phyloP scores from a whole-genome alignment of 2,113 vertebrate species.

The Apodemus speciosus region DNA sequence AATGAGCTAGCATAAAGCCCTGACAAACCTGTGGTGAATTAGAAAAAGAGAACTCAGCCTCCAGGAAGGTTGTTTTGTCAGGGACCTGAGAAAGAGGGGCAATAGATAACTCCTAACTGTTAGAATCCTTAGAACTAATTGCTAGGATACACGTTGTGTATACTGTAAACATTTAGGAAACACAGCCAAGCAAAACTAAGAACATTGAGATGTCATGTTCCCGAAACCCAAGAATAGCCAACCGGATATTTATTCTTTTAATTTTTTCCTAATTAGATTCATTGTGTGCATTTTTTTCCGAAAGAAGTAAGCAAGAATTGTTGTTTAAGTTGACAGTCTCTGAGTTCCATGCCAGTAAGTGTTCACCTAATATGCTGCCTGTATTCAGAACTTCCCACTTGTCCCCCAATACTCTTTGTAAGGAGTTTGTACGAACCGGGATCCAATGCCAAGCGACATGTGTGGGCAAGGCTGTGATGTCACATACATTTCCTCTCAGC shows the following conservation, averaged over 20 bases:
- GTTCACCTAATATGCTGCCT: background rate
- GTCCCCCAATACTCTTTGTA: background rate
- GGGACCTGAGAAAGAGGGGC: background rate
- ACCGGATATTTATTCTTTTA: background rate
- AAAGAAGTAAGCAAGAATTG: slow-evolving; percentile 53
- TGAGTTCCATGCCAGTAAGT: slow-evolving; percentile 7
- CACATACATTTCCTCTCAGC: background rate
- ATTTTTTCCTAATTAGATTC: slow-evolving; percentile 34
- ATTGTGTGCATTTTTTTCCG: background rate
- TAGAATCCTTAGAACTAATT: background rate
- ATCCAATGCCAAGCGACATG: background rate
- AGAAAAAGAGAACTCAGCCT: background rate
- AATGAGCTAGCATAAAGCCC: background rate
- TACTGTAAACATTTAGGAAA: slow-evolving; percentile 38
- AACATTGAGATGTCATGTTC: background rate
- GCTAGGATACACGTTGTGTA: background rate
- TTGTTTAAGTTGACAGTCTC: slow-evolving; percentile 38
- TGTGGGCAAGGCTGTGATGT: background rate
- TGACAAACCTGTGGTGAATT: background rate
- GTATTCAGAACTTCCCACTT: background rate
- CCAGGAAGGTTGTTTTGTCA: background rate
- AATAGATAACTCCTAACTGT: background rate
- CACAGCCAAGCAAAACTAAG: slow-evolving; percentile 18
- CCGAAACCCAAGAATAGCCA: background rate
- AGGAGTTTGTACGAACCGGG: background rate